These are phyloP conservation scores for Phylloscopus collybita DNA, from an alignment of 2,797 vertebrate species.

Conservation along the genomic window DNA sequence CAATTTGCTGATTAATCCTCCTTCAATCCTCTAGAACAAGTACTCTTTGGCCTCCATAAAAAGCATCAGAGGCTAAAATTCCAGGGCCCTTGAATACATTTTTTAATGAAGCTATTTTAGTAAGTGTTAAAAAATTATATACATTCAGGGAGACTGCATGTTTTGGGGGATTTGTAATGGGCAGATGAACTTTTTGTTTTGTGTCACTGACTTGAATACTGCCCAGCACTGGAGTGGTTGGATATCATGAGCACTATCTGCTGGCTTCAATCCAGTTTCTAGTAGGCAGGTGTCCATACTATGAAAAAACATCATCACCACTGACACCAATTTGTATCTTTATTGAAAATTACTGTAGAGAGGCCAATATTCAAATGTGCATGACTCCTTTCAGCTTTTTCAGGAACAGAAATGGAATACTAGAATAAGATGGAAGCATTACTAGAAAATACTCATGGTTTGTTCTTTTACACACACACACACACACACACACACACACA, in stretches of 20 bases:
- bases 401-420: neutral
- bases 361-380: neutral
- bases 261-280: neutral
- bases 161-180: neutral
- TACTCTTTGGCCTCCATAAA: constrained; percentile 58
- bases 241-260: neutral
- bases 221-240: neutral
- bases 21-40: constrained; percentile 52
- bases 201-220: neutral
- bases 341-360: neutral
- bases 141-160: neutral
- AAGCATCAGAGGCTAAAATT: constrained; percentile 43
- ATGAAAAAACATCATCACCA: neutral
- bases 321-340: neutral
- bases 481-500: neutral
- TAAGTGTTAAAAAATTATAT: constrained; percentile 24
- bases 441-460: neutral
- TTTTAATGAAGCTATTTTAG: constrained; percentile 61
- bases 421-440: neutral
- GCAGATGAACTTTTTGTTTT: neutral
- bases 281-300: neutral
- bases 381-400: neutral
- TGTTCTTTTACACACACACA: neutral
- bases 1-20: constrained; percentile 68
- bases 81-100: constrained; percentile 23